These are phyloP conservation scores for Catamblyrhynchus diadema DNA, from an alignment of 2,797 vertebrate species.

Conservation along the genomic window DNA sequence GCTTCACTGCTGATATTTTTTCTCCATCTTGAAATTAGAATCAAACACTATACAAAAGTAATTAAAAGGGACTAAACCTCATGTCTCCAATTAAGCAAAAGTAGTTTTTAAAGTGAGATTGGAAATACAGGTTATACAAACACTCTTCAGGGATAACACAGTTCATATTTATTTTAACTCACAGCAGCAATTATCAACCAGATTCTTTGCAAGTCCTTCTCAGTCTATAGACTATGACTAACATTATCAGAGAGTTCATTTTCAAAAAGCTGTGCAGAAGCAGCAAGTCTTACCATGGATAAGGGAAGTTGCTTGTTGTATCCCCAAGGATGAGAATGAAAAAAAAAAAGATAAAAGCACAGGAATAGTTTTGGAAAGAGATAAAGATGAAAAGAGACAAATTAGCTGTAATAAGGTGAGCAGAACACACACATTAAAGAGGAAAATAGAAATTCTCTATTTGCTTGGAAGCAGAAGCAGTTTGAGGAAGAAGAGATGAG, in stretches of 20 bases:
- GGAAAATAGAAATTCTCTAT: not conserved
- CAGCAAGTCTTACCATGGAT: not conserved
- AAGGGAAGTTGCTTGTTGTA: not conserved
- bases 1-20: not conserved
- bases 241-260: not conserved
- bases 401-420: not conserved
- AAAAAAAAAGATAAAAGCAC: not conserved
- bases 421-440: not conserved
- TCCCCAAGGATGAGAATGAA: not conserved
- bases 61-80: not conserved
- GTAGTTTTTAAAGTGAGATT: not conserved
- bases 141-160: not conserved
- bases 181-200: not conserved
- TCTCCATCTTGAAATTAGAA: not conserved
- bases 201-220: not conserved
- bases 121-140: not conserved
- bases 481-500: not conserved
- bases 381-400: not conserved
- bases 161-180: not conserved
- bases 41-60: not conserved
- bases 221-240: not conserved
- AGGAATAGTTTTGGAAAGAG: not conserved
- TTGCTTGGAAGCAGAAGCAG: not conserved
- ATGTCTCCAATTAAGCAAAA: not conserved
- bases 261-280: not conserved